Evolutionary conservation across 2,888 invertebrate species (phyloP).

Genomic region (Ctenicera cuprea): DNA sequence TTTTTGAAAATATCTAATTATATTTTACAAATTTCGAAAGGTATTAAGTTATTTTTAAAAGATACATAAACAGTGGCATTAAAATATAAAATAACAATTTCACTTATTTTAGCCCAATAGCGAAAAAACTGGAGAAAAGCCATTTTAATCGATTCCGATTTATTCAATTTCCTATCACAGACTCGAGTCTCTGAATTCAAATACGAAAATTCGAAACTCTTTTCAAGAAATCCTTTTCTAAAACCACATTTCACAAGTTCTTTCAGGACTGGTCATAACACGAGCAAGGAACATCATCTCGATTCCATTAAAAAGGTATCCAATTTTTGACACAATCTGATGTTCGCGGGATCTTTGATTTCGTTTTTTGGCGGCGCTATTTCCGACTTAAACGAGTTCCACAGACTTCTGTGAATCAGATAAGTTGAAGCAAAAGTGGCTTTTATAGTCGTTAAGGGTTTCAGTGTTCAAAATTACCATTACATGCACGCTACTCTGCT

Average conservation of each 20-base stretch:
- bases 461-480: slow-evolving; percentile 6
- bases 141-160: too few relatives aligned
- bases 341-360: slow-evolving; percentile 1
- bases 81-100: too few relatives aligned
- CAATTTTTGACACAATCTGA: slow-evolving; percentile 18
- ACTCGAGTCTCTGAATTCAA: too few relatives aligned
- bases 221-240: too few relatives aligned
- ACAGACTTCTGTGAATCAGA: slow-evolving; percentile 29
- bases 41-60: too few relatives aligned
- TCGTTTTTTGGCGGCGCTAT: slow-evolving; percentile 30
- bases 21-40: too few relatives aligned
- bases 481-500: background rate
- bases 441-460: slow-evolving; percentile 8
- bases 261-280: background rate
- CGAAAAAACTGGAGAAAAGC: too few relatives aligned
- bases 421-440: slow-evolving; percentile 19
- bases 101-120: too few relatives aligned
- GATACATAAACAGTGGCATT: too few relatives aligned
- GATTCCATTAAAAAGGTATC: background rate
- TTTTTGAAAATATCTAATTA: too few relatives aligned
- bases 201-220: too few relatives aligned
- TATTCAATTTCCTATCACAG: too few relatives aligned
- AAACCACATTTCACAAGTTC: background rate
- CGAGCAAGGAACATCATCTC: background rate
- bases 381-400: slow-evolving; percentile 30